Conservation (phyloP, 1,140 invertebrate genomes). For the Trachymyrmex septentrionalis region DNA sequence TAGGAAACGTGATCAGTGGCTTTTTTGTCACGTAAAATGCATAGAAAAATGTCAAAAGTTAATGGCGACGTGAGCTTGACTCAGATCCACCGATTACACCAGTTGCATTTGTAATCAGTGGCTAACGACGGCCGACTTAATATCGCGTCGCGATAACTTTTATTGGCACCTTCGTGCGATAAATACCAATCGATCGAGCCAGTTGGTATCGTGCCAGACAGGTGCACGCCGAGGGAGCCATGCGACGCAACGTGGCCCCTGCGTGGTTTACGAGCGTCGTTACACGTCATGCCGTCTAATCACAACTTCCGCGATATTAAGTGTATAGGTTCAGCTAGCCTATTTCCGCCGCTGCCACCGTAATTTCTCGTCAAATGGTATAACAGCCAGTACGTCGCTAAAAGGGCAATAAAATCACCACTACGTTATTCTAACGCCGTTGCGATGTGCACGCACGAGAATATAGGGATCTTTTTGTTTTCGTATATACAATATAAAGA, state of each 20-base stretch:
- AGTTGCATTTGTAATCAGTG: conserved; percentile 11
- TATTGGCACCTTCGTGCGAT: conserved; percentile 42
- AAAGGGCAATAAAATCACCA: conserved; percentile 68
- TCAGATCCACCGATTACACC: neutral
- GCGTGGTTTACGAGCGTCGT: conserved; percentile 71
- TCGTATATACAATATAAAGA: neutral
- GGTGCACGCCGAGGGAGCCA: neutral
- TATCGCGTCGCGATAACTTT: conserved; percentile 46
- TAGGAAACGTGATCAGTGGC: no score
- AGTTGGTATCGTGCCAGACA: conserved; percentile 29
- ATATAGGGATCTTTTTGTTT: conserved; percentile 30
- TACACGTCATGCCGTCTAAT: conserved; percentile 69
- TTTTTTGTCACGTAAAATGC: neutral
- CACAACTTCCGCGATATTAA: conserved; percentile 70
- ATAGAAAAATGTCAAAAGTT: neutral
- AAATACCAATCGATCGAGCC: conserved; percentile 30
- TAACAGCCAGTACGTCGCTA: conserved; percentile 56
- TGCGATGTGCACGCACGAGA: neutral
- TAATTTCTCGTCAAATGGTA: conserved; percentile 52
- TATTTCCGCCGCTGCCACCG: conserved; percentile 30
- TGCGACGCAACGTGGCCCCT: conserved; percentile 42
- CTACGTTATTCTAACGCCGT: neutral
- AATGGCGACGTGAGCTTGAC: neutral
- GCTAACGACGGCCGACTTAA: neutral
- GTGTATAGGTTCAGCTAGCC: conserved; percentile 57